A percentile compares a stretch with the other conserved stretches of the same genome.
Conservation (phyloP, 2,888 invertebrate genomes). For the Hirtodrosophila alboralis region DNA sequence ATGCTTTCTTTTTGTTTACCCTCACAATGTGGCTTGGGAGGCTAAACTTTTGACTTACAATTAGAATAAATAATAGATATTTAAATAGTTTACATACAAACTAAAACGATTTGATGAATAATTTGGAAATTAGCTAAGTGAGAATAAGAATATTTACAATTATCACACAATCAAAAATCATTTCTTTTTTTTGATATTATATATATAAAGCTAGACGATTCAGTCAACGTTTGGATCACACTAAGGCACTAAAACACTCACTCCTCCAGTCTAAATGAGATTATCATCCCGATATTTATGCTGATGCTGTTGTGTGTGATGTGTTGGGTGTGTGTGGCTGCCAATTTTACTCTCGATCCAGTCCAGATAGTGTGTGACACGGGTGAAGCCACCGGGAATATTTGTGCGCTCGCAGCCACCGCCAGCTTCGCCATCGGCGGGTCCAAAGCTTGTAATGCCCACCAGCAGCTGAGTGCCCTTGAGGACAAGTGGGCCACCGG, state of each 20-base stretch:
- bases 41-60: conserved; percentile 46
- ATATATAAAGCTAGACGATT: conserved; percentile 61
- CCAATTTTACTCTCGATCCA: conserved; percentile 82
- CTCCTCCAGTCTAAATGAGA: conserved; percentile 40
- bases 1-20: conserved; percentile 64
- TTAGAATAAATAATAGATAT: conserved; percentile 70
- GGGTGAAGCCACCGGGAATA: conserved; percentile 82
- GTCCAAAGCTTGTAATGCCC: conserved; percentile 83
- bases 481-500: conserved; percentile 83
- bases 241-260: neutral
- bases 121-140: conserved; percentile 54
- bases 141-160: conserved; percentile 53
- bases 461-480: conserved; percentile 78
- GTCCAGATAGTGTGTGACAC: conserved; percentile 81
- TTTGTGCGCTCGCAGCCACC: conserved; percentile 81
- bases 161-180: conserved; percentile 73
- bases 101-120: conserved; percentile 56
- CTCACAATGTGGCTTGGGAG: conserved; percentile 6
- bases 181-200: conserved; percentile 35
- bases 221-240: conserved; percentile 58
- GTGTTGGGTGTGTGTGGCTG: conserved; percentile 24
- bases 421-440: conserved; percentile 66
- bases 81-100: conserved; percentile 61
- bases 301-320: conserved; percentile 18
- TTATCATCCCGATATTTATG: conserved; percentile 63